Conservation (phyloP, 1,140 invertebrate genomes). For the Pristionchus pacificus region DNA sequence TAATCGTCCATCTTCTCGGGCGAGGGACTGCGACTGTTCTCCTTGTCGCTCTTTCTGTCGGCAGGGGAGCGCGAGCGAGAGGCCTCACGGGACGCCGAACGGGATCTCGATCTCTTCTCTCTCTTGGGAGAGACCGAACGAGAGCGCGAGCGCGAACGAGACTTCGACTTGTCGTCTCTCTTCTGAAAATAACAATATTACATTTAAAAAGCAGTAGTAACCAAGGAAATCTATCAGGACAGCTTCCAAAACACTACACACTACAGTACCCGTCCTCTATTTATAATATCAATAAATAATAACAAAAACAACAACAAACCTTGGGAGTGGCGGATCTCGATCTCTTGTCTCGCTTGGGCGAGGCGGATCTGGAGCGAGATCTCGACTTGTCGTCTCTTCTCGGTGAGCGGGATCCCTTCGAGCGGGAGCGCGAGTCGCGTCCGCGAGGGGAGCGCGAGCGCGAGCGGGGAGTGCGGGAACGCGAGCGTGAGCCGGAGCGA, state of each 20-base stretch:
- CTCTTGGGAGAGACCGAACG: slow-evolving; percentile 24
- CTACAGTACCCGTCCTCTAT: no score
- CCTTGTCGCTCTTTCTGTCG: background rate
- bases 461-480: background rate
- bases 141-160: no score
- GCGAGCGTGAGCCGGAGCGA: background rate
- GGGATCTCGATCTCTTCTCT: no score
- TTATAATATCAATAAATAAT: no score
- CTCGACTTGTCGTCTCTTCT: slow-evolving; percentile 13
- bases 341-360: slow-evolving; percentile 16
- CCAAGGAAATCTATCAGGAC: background rate
- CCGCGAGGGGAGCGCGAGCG: background rate
- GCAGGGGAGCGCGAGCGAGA: background rate
- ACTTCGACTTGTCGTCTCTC: slow-evolving; percentile 14
- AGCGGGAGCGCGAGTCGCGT: slow-evolving; percentile 3
- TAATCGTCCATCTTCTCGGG: no score
- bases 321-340: no score
- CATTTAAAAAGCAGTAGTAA: background rate
- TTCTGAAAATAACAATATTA: no score
- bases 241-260: no score
- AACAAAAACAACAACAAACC: no score
- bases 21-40: background rate
- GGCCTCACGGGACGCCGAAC: background rate
- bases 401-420: slow-evolving; percentile 4
- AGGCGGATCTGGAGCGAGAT: slow-evolving; percentile 21